A percentile compares a stretch with the other conserved stretches of the same genome.
Conservation (phyloP, 2,113 vertebrate genomes). For the Orcinus orca region DNA sequence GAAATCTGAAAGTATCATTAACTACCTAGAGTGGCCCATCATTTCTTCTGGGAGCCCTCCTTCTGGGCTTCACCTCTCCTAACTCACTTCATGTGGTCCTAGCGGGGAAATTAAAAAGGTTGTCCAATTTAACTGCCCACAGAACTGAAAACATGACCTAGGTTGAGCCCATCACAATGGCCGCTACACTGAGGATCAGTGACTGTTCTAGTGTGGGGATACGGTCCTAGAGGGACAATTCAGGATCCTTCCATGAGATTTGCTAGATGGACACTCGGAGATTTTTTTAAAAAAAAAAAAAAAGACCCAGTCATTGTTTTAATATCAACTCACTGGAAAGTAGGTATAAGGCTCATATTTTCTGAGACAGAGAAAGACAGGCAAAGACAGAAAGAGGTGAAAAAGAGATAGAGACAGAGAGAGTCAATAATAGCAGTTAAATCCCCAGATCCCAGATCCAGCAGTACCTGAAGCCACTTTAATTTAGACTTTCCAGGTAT, state of each 20-base stretch:
- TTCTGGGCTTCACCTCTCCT: no score
- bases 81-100: not conserved
- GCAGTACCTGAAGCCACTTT: not conserved
- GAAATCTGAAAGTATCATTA: not conserved
- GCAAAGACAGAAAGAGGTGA: not conserved
- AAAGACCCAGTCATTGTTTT: not conserved
- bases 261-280: not conserved
- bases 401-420: not conserved
- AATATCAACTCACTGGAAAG: not conserved
- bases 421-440: not conserved
- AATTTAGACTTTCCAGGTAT: not conserved
- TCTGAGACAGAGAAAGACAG: not conserved
- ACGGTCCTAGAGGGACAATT: not conserved
- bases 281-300: not conserved
- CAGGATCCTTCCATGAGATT: not conserved
- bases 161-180: not conserved
- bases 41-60: not conserved
- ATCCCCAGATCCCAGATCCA: not conserved
- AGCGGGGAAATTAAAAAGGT: not conserved
- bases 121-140: not conserved
- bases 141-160: not conserved
- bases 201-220: not conserved
- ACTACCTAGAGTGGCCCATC: not conserved
- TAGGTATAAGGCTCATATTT: not conserved
- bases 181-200: not conserved